phyloP scores from a whole-genome alignment of 1,140 invertebrate species.

The Globodera rostochiensis region DNA sequence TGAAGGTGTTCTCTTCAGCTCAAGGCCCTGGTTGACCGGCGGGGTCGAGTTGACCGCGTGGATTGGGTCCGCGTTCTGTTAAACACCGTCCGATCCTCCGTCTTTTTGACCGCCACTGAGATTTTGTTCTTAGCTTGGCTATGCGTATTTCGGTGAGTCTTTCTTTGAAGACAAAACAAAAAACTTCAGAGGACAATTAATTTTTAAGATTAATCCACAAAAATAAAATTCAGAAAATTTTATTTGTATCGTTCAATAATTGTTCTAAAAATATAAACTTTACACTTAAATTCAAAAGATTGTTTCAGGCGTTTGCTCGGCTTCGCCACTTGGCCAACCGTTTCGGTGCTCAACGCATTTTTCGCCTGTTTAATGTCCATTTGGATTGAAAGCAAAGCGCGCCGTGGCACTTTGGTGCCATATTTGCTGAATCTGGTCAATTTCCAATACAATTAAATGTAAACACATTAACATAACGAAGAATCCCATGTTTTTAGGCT shows the following conservation, averaged over 20 bases:
- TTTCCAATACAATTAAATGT: too few relatives aligned
- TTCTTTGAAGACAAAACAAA: background rate
- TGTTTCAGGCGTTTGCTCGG: conserved; percentile 52
- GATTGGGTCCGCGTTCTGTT: conserved; percentile 53
- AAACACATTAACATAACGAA: too few relatives aligned
- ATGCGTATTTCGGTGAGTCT: conserved; percentile 54
- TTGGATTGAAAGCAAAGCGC: conserved; percentile 53
- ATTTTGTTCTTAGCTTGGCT: conserved; percentile 50
- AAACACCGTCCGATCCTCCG: conserved; percentile 52
- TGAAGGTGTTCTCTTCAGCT: conserved; percentile 35
- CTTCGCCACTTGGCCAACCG: conserved; percentile 55
- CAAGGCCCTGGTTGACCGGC: conserved; percentile 40
- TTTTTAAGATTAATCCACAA: too few relatives aligned
- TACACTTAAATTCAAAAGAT: background rate
- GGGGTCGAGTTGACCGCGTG: conserved; percentile 41
- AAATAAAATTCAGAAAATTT: too few relatives aligned
- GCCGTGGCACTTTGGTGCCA: conserved; percentile 52
- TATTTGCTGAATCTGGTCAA: conserved; percentile 61
- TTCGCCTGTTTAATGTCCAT: conserved; percentile 53
- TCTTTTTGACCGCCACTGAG: conserved; percentile 58
- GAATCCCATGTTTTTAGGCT: conserved; percentile 39
- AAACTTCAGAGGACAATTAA: too few relatives aligned
- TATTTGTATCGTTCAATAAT: too few relatives aligned
- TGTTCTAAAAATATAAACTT: background rate
- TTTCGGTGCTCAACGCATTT: conserved; percentile 49